These are phyloP conservation scores for Euleptes europaea DNA, from an alignment of 2,113 vertebrate genomes.

Conservation along the genomic window DNA sequence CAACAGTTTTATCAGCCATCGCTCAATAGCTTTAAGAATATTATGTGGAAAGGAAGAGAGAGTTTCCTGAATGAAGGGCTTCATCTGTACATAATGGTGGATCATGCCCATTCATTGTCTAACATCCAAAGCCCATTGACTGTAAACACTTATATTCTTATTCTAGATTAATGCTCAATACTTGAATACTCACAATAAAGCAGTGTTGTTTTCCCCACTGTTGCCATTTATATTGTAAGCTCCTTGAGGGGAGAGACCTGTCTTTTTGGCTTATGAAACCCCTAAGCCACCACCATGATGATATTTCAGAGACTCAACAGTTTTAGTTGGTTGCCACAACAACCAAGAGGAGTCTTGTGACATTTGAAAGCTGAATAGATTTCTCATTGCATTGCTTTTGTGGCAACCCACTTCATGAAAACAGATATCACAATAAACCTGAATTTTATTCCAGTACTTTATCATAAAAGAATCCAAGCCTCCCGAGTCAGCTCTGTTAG, in stretches of 20 bases:
- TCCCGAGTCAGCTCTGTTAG: background rate
- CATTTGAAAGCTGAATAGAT: no score
- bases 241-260: background rate
- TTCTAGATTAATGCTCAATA: background rate
- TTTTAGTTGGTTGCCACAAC: no score
- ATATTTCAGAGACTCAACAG: no score
- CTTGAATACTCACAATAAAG: background rate
- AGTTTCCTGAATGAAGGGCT: no score
- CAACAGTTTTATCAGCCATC: no score
- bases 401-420: no score
- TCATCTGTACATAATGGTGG: no score
- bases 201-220: background rate
- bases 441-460: background rate
- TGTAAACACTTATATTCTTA: background rate
- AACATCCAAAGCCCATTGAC: background rate
- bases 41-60: no score
- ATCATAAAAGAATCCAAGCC: background rate
- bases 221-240: background rate
- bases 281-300: background rate
- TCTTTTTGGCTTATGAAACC: background rate
- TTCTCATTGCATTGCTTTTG: no score
- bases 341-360: no score
- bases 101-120: background rate
- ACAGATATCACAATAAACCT: no score
- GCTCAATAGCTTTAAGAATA: no score